These are phyloP conservation scores for Staurois parvus DNA, from an alignment of 2,797 vertebrate genomes.

Conservation along the genomic window DNA sequence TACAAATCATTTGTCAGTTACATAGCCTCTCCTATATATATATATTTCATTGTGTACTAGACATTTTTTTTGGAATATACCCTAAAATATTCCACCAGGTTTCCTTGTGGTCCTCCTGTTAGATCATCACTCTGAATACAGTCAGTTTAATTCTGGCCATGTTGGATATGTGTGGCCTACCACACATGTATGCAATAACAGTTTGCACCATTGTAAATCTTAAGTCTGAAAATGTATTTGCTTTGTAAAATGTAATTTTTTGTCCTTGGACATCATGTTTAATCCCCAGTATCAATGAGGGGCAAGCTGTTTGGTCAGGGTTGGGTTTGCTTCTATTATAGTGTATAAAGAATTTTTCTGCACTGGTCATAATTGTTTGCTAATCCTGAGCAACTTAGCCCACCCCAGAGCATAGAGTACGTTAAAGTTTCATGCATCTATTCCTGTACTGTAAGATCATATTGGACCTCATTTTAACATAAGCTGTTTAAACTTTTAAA, in stretches of 20 bases:
- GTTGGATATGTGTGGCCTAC: background rate
- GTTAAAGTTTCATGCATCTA: background rate
- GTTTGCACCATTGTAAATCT: background rate
- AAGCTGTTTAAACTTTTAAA: background rate
- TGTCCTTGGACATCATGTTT: background rate
- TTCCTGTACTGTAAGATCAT: background rate
- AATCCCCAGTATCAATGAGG: background rate
- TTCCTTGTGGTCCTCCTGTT: background rate
- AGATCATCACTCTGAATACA: background rate
- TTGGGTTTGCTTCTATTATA: background rate
- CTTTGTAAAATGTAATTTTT: background rate
- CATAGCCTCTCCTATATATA: background rate
- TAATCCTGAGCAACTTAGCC: background rate
- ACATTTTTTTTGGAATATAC: background rate
- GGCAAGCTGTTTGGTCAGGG: conserved; percentile 8
- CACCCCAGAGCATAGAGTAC: background rate
- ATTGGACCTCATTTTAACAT: background rate
- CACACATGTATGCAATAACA: background rate
- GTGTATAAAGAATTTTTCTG: background rate
- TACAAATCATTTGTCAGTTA: background rate
- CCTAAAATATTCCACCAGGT: background rate
- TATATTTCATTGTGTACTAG: background rate
- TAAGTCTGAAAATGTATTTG: background rate
- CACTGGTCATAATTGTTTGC: background rate
- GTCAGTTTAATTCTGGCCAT: background rate